Percentiles rank a stretch among this genome's conserved stretches.
phyloP scores from a whole-genome alignment of 2,888 invertebrate species.

The Agelastica alni region DNA sequence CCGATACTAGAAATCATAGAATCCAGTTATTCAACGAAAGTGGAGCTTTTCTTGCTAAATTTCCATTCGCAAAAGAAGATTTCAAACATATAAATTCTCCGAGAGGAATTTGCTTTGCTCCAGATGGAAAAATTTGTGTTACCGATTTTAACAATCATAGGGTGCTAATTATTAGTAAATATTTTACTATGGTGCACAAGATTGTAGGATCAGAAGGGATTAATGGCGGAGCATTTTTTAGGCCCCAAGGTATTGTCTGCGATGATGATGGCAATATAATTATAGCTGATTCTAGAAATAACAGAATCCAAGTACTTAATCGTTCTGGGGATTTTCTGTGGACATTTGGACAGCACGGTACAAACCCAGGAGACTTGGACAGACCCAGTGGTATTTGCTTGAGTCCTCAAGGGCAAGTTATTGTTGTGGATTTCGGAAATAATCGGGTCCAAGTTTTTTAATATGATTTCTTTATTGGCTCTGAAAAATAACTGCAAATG shows the following conservation, averaged over 20 bases:
- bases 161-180: constrained; percentile 75
- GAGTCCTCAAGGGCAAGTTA: constrained; percentile 57
- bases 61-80: constrained; percentile 77
- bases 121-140: constrained; percentile 81
- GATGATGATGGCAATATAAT: constrained; percentile 89
- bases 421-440: constrained; percentile 63
- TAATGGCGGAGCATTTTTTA: constrained; percentile 64
- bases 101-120: constrained; percentile 87
- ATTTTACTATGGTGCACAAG: constrained; percentile 50
- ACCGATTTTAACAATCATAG: constrained; percentile 97
- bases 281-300: constrained; percentile 91
- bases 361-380: constrained; percentile 75
- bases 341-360: constrained; percentile 54
- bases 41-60: constrained; percentile 65
- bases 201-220: constrained; percentile 68
- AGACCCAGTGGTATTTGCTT: constrained; percentile 72
- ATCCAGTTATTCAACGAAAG: constrained; percentile 83
- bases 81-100: constrained; percentile 79
- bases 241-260: constrained; percentile 85
- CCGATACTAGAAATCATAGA: constrained; percentile 92
- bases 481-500: constrained; percentile 20
- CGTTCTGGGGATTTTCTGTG: constrained; percentile 55
- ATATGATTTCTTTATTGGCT: constrained; percentile 34
- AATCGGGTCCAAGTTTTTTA: constrained; percentile 60
- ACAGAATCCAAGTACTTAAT: constrained; percentile 66